Evolutionary conservation across 2,888 invertebrate genomes (phyloP), one percentile per base, ranked within the genome.

Genomic region (Palloptera scutellata): DNA sequence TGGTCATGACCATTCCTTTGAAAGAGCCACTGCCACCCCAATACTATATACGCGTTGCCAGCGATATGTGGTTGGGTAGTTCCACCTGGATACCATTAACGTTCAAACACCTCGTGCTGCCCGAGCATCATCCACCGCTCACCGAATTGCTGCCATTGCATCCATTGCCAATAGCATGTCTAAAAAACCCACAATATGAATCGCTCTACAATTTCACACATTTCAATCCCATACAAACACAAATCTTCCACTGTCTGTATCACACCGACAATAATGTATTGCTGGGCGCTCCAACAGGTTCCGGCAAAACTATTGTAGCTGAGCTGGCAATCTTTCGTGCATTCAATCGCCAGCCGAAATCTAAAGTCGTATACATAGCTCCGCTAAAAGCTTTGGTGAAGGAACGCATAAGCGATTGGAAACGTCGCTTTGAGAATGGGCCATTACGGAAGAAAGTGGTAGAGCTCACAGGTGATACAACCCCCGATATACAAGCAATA

Each of bases 211-310:
- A 88, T 70, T 99, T 98, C 84, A 90, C 91, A 0, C 97, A 97
- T 83, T 99, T 99, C 87, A 99, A 99, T 86, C 97, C 98, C 1
- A 96, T 99, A 73, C 98, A 98, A 86, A 97, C 97, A 0, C 98
- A 99, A 87, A 92, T 99, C 72, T 99, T 99, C 84, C 96, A 98
- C 84, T 93, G 95, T 58, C 86, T 99, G 8, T 99, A 97, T 85
- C 94, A 98, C 81, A 96, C 96, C 0, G 96, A 99, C 78, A 89
- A 91, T 75, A 98, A 98, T 82, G 93, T 97, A 9, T 86, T 99
- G 30, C 86, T 99, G 6, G 97, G 97, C 0, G 98, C 98, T 0
- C 84, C 84, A 6, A 85, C 84, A 0, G 96, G 96, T 0, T 97
- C 97, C 0, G 99, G 99, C 48, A 99, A 99, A 88, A 99, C 99